phyloP scores from a whole-genome alignment of 2,113 vertebrate species.

The Pseudois nayaur region DNA sequence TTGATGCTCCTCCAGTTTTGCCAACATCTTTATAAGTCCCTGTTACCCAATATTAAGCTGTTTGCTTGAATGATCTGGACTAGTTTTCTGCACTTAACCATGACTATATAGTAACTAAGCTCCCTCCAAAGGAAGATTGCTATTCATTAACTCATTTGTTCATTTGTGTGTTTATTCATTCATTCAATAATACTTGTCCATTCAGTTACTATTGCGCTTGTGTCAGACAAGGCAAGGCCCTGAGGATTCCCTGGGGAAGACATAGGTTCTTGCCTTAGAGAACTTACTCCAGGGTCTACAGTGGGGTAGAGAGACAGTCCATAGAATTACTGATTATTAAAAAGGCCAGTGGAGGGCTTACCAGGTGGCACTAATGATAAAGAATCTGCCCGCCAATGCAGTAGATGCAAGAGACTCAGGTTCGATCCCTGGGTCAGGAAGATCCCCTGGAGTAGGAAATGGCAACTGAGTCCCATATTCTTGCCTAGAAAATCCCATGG shows the following conservation, averaged over 20 bases:
- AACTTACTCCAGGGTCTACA: background rate
- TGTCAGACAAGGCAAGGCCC: background rate
- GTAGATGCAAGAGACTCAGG: background rate
- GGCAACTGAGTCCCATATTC: background rate
- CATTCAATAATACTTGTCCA: background rate
- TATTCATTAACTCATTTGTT: background rate
- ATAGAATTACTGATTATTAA: background rate
- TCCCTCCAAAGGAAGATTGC: background rate
- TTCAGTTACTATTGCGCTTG: background rate
- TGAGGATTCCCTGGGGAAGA: background rate
- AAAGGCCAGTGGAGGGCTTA: background rate
- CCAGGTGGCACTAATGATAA: background rate
- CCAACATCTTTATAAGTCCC: background rate
- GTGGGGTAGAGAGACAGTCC: background rate
- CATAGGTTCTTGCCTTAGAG: background rate
- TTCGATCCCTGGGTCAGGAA: background rate
- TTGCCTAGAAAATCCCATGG: background rate
- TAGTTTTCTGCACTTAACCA: background rate
- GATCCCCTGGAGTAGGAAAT: background rate
- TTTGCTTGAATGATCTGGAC: background rate
- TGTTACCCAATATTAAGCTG: background rate
- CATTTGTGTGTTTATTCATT: background rate
- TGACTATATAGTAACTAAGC: background rate
- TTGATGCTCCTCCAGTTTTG: background rate
- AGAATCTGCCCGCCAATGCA: background rate